These are phyloP conservation scores for Ailurus styani DNA, from an alignment of 2,113 vertebrate genomes.

Conservation along the genomic window DNA sequence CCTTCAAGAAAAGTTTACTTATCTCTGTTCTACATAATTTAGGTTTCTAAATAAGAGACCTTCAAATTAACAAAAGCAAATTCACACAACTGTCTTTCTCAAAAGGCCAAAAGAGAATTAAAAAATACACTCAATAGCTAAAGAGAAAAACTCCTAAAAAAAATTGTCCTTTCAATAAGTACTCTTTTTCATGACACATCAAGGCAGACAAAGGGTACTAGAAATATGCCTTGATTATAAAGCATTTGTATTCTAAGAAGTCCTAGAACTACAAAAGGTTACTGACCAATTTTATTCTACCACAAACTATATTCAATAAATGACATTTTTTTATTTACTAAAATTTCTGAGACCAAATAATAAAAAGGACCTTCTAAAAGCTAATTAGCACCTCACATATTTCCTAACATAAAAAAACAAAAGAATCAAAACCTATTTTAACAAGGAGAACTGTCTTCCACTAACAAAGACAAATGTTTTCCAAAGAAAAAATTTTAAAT, in stretches of 20 bases:
- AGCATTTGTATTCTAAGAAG: not conserved
- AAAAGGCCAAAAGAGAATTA: not conserved
- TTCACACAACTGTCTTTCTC: not conserved
- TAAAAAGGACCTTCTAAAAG: not conserved
- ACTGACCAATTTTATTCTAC: not conserved
- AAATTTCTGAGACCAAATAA: slow-evolving; percentile 29
- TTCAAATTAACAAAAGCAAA: not conserved
- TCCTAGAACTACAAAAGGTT: not conserved
- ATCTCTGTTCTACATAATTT: not conserved
- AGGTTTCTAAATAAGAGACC: not conserved
- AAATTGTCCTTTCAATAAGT: not conserved
- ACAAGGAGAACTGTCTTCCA: not conserved
- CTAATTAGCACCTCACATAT: not conserved
- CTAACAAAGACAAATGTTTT: not conserved
- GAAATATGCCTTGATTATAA: not conserved
- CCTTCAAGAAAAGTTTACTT: not conserved
- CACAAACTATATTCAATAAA: not conserved
- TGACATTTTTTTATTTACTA: not conserved
- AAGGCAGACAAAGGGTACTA: not conserved
- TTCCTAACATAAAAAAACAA: not conserved
- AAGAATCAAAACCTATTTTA: not conserved
- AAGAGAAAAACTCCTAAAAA: not conserved
- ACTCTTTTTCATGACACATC: not conserved
- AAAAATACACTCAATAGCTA: not conserved
- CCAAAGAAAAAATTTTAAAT: not conserved